Evolutionary conservation across 2,797 vertebrate species (phyloP).

Genomic region (Nannoperca australis): DNA sequence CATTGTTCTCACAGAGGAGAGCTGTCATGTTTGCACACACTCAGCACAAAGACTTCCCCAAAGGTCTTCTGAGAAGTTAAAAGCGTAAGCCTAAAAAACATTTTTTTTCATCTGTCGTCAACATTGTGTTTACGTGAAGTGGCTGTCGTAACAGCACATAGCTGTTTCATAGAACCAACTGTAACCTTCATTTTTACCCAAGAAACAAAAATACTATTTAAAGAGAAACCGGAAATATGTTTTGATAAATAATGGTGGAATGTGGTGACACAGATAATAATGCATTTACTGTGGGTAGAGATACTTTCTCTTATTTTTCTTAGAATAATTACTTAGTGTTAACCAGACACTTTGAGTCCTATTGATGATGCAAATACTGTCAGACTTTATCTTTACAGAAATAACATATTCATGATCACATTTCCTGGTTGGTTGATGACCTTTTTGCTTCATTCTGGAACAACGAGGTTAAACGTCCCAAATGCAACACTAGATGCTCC

Average conservation of each 20-base stretch:
- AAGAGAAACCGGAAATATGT: background rate
- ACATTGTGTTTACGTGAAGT: background rate
- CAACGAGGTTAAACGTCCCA: background rate
- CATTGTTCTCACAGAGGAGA: slow-evolving; percentile 54
- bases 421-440: background rate
- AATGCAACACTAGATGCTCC: background rate
- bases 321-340: background rate
- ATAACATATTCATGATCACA: background rate
- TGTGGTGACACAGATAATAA: background rate
- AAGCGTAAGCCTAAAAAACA: slow-evolving; percentile 34
- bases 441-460: background rate
- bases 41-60: slow-evolving; percentile 73
- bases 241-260: background rate
- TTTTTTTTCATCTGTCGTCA: background rate
- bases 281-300: background rate
- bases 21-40: slow-evolving; percentile 61
- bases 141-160: background rate
- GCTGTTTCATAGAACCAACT: background rate
- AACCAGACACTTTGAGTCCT: background rate
- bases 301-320: background rate
- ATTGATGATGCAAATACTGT: background rate
- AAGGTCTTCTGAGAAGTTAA: slow-evolving; percentile 61
- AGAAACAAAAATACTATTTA: background rate
- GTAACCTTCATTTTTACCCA: background rate
- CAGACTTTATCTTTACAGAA: background rate